Percentiles rank a stretch among this genome's conserved stretches.
Conservation (phyloP, 2,888 invertebrate genomes). For the Dynastes maya region DNA sequence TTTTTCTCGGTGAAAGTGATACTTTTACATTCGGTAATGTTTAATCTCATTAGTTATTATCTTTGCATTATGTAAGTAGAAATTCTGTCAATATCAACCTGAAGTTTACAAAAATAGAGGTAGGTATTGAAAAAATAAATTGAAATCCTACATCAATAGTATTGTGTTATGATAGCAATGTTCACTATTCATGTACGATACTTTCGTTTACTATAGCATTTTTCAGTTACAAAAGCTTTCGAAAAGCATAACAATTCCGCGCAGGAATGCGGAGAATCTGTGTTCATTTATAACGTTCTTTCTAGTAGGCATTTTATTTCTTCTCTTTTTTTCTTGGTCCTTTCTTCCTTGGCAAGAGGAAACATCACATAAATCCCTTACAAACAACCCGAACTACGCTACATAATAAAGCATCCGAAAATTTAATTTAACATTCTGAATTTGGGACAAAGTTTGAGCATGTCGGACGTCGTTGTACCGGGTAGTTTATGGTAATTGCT, state of each 20-base stretch:
- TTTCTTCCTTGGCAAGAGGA: slow-evolving; percentile 3
- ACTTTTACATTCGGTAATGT: too few species aligned
- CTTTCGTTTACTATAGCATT: too few species aligned
- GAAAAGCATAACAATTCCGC: background rate
- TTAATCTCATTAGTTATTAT: too few species aligned
- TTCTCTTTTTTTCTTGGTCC: background rate
- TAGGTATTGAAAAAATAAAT: too few species aligned
- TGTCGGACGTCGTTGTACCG: slow-evolving; percentile 8
- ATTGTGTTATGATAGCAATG: too few species aligned
- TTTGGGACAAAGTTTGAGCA: slow-evolving; percentile 19
- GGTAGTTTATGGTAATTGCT: slow-evolving; percentile 20
- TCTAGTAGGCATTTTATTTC: slow-evolving; percentile 6
- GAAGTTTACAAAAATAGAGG: too few species aligned
- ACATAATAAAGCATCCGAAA: slow-evolving; percentile 19
- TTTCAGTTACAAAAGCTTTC: background rate
- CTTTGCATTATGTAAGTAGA: too few species aligned
- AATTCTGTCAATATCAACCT: too few species aligned
- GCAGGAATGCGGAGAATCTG: slow-evolving; percentile 2
- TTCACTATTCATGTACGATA: too few species aligned
- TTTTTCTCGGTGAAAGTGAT: too few species aligned
- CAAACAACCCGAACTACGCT: slow-evolving; percentile 13
- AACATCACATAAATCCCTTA: slow-evolving; percentile 19
- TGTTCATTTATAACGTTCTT: slow-evolving; percentile 10
- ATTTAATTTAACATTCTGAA: slow-evolving; percentile 34
- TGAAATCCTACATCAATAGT: too few species aligned